These are phyloP conservation scores for Ambastaia sidthimunki DNA, from an alignment of 2,797 vertebrate species.

Conservation along the genomic window DNA sequence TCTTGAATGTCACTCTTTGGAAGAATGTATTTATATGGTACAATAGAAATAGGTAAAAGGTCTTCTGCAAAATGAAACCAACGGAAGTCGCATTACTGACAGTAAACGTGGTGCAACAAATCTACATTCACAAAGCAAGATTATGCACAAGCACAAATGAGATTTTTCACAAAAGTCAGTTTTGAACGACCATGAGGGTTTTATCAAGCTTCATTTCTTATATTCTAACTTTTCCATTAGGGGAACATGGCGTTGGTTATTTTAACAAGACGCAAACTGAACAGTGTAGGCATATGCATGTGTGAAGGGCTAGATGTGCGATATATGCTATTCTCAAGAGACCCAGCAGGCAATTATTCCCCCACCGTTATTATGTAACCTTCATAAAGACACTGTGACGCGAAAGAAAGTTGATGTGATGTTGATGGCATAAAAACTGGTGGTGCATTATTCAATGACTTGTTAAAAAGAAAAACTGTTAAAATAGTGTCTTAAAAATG, in stretches of 20 bases:
- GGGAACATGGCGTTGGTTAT: background rate
- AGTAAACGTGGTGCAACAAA: no score
- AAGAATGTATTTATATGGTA: no score
- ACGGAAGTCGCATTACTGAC: no score
- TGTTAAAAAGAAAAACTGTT: background rate
- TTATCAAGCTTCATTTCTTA: background rate
- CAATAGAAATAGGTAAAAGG: no score
- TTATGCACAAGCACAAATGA: background rate
- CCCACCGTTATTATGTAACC: conserved; percentile 64
- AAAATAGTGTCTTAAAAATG: no score
- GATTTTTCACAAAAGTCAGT: no score
- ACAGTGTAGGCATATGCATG: background rate
- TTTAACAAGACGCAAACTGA: background rate
- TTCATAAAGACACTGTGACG: conserved; percentile 32
- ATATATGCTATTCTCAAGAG: background rate
- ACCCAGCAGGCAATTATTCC: background rate
- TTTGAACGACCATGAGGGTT: background rate
- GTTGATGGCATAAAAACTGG: background rate
- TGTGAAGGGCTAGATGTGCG: background rate
- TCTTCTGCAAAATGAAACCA: no score
- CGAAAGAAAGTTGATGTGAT: conserved; percentile 48
- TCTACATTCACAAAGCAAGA: background rate
- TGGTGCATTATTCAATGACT: background rate
- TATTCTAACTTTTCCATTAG: background rate
- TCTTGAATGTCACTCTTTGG: no score